Percentiles rank a stretch among this genome's conserved stretches.
Evolutionary conservation across 2,888 invertebrate species (phyloP).

Genomic region (Coelogynopora nodosa): DNA sequence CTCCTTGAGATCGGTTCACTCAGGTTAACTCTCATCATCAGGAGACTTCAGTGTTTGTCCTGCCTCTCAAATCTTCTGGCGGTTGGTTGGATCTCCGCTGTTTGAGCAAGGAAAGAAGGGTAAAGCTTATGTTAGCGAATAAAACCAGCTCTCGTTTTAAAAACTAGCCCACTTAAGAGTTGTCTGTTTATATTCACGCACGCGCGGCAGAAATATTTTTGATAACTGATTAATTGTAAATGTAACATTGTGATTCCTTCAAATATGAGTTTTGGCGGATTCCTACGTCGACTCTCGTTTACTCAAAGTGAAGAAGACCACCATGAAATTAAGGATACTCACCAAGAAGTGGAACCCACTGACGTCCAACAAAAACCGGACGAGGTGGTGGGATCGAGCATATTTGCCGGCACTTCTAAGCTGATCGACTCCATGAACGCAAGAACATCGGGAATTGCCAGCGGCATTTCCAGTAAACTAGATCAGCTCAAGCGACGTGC

Average conservation of each 20-base stretch:
- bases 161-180: too few relatives aligned
- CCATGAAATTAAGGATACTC: background rate
- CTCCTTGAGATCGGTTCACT: too few relatives aligned
- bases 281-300: background rate
- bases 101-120: too few relatives aligned
- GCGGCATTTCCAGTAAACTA: constrained; percentile 56
- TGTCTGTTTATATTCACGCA: too few relatives aligned
- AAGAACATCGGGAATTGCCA: constrained; percentile 57
- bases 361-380: background rate
- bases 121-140: too few relatives aligned
- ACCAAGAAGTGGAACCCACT: background rate
- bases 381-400: constrained; percentile 47
- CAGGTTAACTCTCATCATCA: too few relatives aligned
- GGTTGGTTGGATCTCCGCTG: too few relatives aligned
- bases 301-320: background rate
- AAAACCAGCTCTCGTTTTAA: too few relatives aligned
- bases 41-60: too few relatives aligned
- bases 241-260: background rate
- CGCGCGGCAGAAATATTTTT: too few relatives aligned
- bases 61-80: too few relatives aligned
- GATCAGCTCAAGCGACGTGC: constrained; percentile 48
- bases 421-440: constrained; percentile 57
- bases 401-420: constrained; percentile 55
- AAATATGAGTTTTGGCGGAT: background rate
- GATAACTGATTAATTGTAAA: too few relatives aligned